Conservation (phyloP, 2,888 invertebrate genomes). For the Eupithecia insigniata region DNA sequence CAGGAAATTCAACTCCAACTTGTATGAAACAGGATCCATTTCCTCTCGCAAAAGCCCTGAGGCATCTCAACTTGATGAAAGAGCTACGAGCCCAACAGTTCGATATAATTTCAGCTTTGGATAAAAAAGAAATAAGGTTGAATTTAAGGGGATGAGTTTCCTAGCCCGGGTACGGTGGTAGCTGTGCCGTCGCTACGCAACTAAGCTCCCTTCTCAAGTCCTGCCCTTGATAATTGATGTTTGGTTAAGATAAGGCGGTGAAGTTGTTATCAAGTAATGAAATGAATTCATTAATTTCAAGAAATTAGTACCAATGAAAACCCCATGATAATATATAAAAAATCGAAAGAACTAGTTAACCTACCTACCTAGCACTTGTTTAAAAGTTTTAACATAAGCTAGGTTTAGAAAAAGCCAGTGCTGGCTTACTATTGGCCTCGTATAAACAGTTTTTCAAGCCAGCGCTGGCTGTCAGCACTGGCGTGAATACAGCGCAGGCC, state of each 20-base stretch:
- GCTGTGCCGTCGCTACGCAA: slow-evolving; percentile 43
- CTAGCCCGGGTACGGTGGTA: slow-evolving; percentile 40
- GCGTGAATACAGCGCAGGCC: no score
- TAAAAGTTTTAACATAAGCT: no score
- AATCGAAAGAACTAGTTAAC: not conserved
- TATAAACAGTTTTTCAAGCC: no score
- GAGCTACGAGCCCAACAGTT: not conserved
- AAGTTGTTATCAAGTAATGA: not conserved
- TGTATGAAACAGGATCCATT: slow-evolving; percentile 14
- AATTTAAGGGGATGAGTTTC: slow-evolving; percentile 5
- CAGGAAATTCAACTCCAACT: slow-evolving; percentile 13
- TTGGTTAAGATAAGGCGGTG: slow-evolving; percentile 26
- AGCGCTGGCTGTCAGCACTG: no score
- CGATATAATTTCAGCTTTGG: slow-evolving; percentile 24
- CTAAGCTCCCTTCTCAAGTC: slow-evolving; percentile 30
- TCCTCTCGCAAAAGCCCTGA: not conserved
- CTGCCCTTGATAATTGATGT: slow-evolving; percentile 49
- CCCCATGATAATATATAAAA: not conserved
- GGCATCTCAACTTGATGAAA: not conserved
- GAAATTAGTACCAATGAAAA: not conserved
- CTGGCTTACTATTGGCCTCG: no score
- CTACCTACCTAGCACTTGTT: no score
- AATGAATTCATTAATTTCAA: not conserved
- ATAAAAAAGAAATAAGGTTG: slow-evolving; percentile 11
- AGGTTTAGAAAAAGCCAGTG: no score